Percentiles rank a stretch among this genome's conserved stretches.
Evolutionary conservation across 2,797 vertebrate genomes (phyloP).

Genomic region (Sebastes vulpes): DNA sequence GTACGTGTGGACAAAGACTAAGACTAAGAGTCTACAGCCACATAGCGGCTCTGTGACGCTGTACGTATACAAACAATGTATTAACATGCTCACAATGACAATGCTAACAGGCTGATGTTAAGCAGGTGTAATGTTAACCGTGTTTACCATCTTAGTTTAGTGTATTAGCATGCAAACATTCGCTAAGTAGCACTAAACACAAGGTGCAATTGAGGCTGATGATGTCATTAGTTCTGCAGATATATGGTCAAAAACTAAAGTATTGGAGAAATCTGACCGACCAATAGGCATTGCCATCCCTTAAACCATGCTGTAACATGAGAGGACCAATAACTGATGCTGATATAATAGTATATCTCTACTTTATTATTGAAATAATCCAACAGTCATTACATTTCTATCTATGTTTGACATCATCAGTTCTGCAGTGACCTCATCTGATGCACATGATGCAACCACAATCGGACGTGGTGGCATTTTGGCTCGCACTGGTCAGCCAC

Average conservation of each 20-base stretch:
- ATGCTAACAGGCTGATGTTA: background rate
- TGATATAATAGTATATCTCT: background rate
- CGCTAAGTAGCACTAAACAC: background rate
- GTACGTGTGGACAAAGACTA: too few species aligned
- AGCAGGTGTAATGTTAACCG: background rate
- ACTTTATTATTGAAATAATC: background rate
- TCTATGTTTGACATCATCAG: background rate
- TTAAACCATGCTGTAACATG: background rate
- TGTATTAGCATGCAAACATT: background rate
- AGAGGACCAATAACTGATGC: background rate
- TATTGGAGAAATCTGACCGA: background rate
- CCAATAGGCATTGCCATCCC: background rate
- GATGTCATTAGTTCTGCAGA: background rate
- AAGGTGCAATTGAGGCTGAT: background rate
- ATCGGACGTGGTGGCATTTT: constrained; percentile 11
- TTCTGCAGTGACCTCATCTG: background rate
- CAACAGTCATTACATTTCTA: background rate
- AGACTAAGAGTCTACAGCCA: background rate
- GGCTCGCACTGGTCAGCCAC: background rate
- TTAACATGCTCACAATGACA: background rate
- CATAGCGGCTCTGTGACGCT: background rate
- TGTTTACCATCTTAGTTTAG: background rate
- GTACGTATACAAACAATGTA: background rate
- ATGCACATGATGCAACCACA: background rate
- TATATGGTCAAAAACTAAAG: background rate